Base-by-base conservation (phyloP, 1,140 invertebrate genomes). In the Branchinecta lynchi region DNA sequence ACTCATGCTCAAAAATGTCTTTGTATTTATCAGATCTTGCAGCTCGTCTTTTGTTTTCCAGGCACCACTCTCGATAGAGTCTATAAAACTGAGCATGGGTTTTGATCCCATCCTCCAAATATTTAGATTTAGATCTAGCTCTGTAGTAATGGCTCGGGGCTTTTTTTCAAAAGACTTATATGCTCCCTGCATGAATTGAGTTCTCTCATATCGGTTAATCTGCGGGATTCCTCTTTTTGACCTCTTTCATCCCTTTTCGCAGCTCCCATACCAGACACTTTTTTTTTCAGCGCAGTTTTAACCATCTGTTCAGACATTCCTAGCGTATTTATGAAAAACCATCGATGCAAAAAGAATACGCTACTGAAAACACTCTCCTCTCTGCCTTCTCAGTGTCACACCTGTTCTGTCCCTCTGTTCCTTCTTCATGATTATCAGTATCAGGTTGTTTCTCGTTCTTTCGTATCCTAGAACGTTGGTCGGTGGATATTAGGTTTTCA, bases 171-270 rank as follows among this genome's bases (percentile, higher is more conserved):
- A 15, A 60, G 51, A 3, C 6, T 60, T 60, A 60, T 60, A 60
- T 60, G 51, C 51, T 60, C 17, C 51, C 51, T 60, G 51, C 17
- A 20, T 60, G 51, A 6, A 15, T 60, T 60, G 6, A 60, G 51
- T 60, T 60, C 51, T 60, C 51, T 60, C 51, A 60, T 60, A 60
- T 60, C 51, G 51, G 51, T 60, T 2, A 60, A 60, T 60, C 51
- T 60, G 51, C 2, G 51, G 51, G 51, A 60, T 60, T 60, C 51
- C 51, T 60, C 51, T 60, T 60, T 6, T 60, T 3, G 51, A 60
- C 51, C 51, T 60, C 51, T 60, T 60, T 60, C 51, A 60, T 60
- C 51, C 51, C 12, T 60, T 60, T 60, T 60, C 51, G 51, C 51
- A 15, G 51, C 51, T 60, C 12, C 51, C 51, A 6, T 60, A 20